These are phyloP conservation scores for Harmothoe impar DNA, from an alignment of 2,888 invertebrate species.

Conservation along the genomic window DNA sequence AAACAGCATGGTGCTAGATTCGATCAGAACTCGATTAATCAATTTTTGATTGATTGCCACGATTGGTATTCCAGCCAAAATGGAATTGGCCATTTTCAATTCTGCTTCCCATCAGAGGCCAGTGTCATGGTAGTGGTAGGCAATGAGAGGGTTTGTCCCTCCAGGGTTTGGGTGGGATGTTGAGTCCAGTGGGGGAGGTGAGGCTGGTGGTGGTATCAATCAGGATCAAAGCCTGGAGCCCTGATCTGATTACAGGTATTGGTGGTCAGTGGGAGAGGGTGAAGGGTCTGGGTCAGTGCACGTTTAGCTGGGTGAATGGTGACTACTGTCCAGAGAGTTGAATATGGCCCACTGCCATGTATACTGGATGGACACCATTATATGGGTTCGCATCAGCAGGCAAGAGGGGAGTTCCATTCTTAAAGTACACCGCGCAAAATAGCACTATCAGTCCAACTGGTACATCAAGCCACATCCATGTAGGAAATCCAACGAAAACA, in stretches of 20 bases:
- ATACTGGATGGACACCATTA: no score
- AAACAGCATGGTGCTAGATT: background rate
- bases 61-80: conserved; percentile 5
- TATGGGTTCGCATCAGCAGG: no score
- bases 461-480: no score
- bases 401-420: no score
- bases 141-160: background rate
- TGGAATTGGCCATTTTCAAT: conserved; percentile 38
- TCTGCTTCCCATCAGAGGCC: background rate
- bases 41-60: background rate
- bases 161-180: background rate
- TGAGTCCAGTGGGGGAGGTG: background rate
- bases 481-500: no score
- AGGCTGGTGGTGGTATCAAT: conserved; percentile 16
- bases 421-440: no score
- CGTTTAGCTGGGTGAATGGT: background rate
- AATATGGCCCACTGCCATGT: no score
- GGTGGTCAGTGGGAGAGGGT: background rate
- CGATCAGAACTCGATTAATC: background rate
- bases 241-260: conserved; percentile 49
- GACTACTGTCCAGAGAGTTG: no score
- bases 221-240: conserved; percentile 15
- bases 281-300: background rate
- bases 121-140: background rate
- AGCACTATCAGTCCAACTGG: no score